Percentiles rank a stretch among this genome's conserved stretches.
Evolutionary conservation across 2,113 vertebrate genomes (phyloP).

Genomic region (Casuarius casuarius): DNA sequence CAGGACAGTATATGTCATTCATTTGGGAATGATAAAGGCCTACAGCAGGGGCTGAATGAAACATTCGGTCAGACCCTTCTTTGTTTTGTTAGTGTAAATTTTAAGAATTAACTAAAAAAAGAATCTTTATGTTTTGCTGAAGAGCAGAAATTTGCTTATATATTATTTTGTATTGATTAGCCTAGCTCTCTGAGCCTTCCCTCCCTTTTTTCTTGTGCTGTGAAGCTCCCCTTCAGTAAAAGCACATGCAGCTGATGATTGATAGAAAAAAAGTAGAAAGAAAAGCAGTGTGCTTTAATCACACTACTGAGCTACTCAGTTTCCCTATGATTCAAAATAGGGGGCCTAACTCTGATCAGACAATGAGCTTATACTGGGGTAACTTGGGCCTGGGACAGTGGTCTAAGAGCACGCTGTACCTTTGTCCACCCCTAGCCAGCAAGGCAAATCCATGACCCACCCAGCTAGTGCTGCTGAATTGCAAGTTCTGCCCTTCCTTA

Average conservation of each 20-base stretch:
- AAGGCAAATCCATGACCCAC: background rate
- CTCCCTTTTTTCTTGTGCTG: background rate
- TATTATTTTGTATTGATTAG: background rate
- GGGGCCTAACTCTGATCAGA: background rate
- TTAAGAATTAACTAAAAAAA: background rate
- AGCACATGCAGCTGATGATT: background rate
- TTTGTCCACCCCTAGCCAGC: background rate
- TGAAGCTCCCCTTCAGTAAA: background rate
- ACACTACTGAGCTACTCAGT: background rate
- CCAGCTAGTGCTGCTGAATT: background rate
- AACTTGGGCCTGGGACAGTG: background rate
- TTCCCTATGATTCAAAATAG: background rate
- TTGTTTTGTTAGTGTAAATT: background rate
- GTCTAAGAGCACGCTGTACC: background rate
- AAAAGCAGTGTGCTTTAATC: background rate
- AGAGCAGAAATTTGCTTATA: background rate
- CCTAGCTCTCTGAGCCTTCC: background rate
- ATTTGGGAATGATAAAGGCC: background rate
- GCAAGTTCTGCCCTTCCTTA: background rate
- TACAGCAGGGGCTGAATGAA: background rate
- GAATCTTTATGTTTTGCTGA: background rate
- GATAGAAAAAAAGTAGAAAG: background rate
- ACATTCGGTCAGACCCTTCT: background rate
- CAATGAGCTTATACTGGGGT: background rate
- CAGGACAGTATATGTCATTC: fast-evolving